phyloP scores from a whole-genome alignment of 2,113 vertebrate genomes.

The Hyperopisus bebe region DNA sequence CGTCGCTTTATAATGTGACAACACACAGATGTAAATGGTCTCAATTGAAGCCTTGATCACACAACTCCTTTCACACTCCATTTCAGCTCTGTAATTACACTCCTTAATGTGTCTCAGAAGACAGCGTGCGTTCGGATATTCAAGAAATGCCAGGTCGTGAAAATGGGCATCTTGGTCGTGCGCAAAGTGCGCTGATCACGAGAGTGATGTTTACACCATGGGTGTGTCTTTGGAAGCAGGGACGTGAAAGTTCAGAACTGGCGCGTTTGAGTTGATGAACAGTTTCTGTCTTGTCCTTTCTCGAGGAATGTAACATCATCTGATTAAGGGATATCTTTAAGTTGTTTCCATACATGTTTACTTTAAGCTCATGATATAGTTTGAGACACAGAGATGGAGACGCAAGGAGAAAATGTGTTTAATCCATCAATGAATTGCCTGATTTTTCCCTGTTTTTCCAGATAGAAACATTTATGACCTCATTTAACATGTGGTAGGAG shows the following conservation, averaged over 20 bases:
- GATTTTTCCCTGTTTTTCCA: constrained; percentile 19
- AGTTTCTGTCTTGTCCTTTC: background rate
- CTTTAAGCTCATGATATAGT: constrained; percentile 35
- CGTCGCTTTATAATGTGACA: constrained; percentile 40
- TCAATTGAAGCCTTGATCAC: constrained; percentile 49
- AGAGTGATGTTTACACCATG: constrained; percentile 3
- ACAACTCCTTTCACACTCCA: constrained; percentile 46
- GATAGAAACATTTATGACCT: constrained; percentile 16
- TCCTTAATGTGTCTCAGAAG: constrained; percentile 38
- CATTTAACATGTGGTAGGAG: background rate
- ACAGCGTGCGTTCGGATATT: constrained; percentile 16
- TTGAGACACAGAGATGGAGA: constrained; percentile 28
- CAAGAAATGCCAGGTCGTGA: constrained; percentile 10
- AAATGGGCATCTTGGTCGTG: constrained; percentile 16
- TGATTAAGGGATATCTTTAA: constrained; percentile 4
- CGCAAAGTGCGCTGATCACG: background rate
- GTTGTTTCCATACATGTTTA: constrained; percentile 16
- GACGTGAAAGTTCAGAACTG: background rate
- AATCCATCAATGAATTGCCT: constrained; percentile 27
- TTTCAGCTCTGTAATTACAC: constrained; percentile 46
- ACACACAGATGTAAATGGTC: constrained; percentile 47
- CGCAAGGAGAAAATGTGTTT: constrained; percentile 23
- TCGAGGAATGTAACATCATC: background rate
- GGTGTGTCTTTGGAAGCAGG: background rate
- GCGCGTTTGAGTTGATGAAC: background rate